phyloP scores from a whole-genome alignment of 2,113 vertebrate species.

The Laterallus jamaicensis region DNA sequence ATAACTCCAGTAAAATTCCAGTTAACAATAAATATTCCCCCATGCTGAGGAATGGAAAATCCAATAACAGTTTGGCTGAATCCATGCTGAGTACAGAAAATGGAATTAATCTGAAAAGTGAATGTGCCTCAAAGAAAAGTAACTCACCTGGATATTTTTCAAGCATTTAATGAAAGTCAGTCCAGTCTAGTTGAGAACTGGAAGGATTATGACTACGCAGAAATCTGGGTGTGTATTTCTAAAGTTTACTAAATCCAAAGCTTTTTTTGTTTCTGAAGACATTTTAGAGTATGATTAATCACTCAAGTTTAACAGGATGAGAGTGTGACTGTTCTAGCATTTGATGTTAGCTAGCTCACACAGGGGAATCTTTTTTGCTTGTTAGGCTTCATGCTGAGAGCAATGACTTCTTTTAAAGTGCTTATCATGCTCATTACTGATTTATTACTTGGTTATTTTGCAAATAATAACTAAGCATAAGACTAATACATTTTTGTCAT shows the following conservation, averaged over 20 bases:
- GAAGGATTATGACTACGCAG: background rate
- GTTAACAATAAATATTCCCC: slow-evolving; percentile 37
- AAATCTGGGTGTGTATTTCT: background rate
- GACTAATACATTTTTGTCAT: background rate
- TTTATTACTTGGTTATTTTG: background rate
- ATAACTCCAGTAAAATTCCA: slow-evolving; percentile 31
- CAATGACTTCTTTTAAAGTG: background rate
- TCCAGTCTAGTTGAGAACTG: background rate
- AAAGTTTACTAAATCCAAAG: background rate
- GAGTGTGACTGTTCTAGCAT: background rate
- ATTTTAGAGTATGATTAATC: background rate
- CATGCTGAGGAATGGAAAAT: slow-evolving; percentile 64
- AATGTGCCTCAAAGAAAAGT: background rate
- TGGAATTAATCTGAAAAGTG: slow-evolving; percentile 38
- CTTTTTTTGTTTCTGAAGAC: background rate
- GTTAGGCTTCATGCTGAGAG: background rate
- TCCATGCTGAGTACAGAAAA: slow-evolving; percentile 59
- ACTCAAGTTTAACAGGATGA: background rate
- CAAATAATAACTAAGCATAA: background rate
- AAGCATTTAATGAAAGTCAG: background rate
- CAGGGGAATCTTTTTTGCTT: background rate
- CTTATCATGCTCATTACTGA: background rate
- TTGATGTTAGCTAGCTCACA: background rate
- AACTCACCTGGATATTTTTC: slow-evolving; percentile 14
- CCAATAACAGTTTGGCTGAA: slow-evolving; percentile 48